Evolutionary conservation across 2,797 vertebrate species (phyloP), one percentile per base, ranked within the genome.

Genomic region (Balearica regulorum): DNA sequence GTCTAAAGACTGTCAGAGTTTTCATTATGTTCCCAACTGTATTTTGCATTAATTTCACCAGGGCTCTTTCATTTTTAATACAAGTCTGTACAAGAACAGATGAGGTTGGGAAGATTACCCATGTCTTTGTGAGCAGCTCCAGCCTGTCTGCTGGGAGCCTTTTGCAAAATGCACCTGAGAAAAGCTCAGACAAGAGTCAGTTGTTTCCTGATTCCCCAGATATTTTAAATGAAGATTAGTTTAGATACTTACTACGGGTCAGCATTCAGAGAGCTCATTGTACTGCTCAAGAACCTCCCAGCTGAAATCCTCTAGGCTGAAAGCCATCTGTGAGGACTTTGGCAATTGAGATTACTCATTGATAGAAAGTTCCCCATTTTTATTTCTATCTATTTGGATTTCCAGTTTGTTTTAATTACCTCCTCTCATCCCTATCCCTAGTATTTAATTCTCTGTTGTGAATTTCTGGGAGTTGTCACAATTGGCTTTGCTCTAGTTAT

Each of bases 31-130:
- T 82, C 85, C 90, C 8, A 33, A 86, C 71, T 83, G 83, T 76
- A 77, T 87, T 97, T 95, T 96, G 83, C 71, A 94, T 85, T 83
- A 84, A 93, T 94, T 96, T 94, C 71, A 92, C 51, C 48, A 53
- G 11, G 14, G 43, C 10, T 37, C 88, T 87, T 92, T 89, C 71
- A 89, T 95, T 88, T 94, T 95, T 93, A 94, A 95, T 73, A 61
- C 16, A 54, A 70, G 29, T 21, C 76, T 71, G 49, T 26, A 72
- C 44, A 72, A 89, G 75, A 90, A 70, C 25, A 91, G 83, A 96
- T 77, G 62, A 95, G 60, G 44, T 11, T 90, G 78, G 66, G 81
- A 85, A 80, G 73, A 91, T 87, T 77, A 82, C 48, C 31, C 62
- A 77, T 26, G 28, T 62, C 77, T 94, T 78, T 85, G 85, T 84